A percentile compares a stretch with the other conserved stretches of the same genome.
Evolutionary conservation across 2,113 vertebrate species (phyloP).

Genomic region (Oncorhynchus gorbuscha): DNA sequence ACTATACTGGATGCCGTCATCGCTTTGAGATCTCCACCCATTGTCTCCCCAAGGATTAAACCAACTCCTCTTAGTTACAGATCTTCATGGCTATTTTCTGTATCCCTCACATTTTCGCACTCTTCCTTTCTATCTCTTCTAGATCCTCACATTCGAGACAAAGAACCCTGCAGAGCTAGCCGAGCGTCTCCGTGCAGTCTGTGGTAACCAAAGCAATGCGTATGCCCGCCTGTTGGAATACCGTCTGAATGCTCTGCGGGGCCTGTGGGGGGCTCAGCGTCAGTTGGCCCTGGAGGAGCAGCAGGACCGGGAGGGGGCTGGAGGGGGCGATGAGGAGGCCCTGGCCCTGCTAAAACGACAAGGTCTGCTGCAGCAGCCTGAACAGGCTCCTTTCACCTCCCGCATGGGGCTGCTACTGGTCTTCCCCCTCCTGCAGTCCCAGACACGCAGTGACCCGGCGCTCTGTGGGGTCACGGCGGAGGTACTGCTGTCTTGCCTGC

Average conservation of each 20-base stretch:
- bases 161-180: slow-evolving; percentile 91
- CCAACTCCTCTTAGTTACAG: not conserved
- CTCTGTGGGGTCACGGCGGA: slow-evolving; percentile 96
- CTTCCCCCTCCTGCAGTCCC: slow-evolving; percentile 95
- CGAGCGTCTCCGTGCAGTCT: slow-evolving; percentile 90
- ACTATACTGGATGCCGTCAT: not conserved
- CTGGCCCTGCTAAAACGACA: slow-evolving; percentile 93
- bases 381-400: slow-evolving; percentile 95
- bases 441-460: slow-evolving; percentile 92
- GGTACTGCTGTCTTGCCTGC: slow-evolving; percentile 92
- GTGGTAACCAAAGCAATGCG: slow-evolving; percentile 97
- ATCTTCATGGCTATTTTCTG: not conserved
- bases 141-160: slow-evolving; percentile 97
- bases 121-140: not conserved
- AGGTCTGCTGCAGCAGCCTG: slow-evolving; percentile 89
- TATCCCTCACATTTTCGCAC: not conserved
- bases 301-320: slow-evolving; percentile 88
- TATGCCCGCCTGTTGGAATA: slow-evolving; percentile 95
- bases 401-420: slow-evolving; percentile 92
- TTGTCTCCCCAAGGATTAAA: not conserved
- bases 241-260: slow-evolving; percentile 91
- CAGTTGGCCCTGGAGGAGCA: slow-evolving; percentile 96
- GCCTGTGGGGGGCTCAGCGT: slow-evolving; percentile 95
- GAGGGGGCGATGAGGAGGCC: slow-evolving; percentile 88
- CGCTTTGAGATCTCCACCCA: not conserved